phyloP scores from a whole-genome alignment of 2,888 invertebrate genomes.

The Tortrix viridana region DNA sequence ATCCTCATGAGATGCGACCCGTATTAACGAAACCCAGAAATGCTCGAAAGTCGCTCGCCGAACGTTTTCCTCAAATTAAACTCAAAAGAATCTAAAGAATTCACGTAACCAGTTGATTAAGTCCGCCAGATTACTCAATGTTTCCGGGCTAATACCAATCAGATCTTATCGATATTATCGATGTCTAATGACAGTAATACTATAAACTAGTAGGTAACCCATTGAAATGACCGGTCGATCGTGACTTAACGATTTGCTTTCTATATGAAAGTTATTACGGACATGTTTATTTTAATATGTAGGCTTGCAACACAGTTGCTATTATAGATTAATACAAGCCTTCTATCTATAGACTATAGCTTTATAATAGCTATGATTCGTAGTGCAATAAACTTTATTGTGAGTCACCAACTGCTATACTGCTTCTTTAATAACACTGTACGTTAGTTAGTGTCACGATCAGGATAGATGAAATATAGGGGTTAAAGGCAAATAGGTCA shows the following conservation, averaged over 20 bases:
- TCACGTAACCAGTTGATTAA: not conserved
- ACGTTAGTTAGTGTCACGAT: too few relatives aligned
- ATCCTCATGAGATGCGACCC: too few relatives aligned
- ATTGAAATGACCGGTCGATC: constrained; percentile 59
- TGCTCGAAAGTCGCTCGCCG: too few relatives aligned
- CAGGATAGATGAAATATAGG: constrained; percentile 2
- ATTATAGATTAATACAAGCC: constrained; percentile 50
- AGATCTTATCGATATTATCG: constrained; percentile 48
- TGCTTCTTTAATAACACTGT: not conserved
- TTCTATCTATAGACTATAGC: constrained; percentile 21
- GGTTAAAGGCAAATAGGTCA: constrained; percentile 17
- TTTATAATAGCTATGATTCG: constrained; percentile 59
- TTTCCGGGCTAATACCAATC: constrained; percentile 41
- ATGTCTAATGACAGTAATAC: constrained; percentile 54
- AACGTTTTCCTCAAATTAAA: not conserved
- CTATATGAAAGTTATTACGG: constrained; percentile 79
- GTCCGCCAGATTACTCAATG: constrained; percentile 10
- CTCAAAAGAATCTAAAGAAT: not conserved
- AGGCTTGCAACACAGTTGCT: constrained; percentile 72
- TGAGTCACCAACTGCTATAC: constrained; percentile 24
- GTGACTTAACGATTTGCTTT: constrained; percentile 80
- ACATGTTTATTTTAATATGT: constrained; percentile 79
- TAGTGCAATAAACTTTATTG: constrained; percentile 68
- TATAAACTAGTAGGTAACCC: constrained; percentile 48
- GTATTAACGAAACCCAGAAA: too few relatives aligned